Evolutionary conservation across 2,797 vertebrate species (phyloP).

Genomic region (Phalanger gymnotis): DNA sequence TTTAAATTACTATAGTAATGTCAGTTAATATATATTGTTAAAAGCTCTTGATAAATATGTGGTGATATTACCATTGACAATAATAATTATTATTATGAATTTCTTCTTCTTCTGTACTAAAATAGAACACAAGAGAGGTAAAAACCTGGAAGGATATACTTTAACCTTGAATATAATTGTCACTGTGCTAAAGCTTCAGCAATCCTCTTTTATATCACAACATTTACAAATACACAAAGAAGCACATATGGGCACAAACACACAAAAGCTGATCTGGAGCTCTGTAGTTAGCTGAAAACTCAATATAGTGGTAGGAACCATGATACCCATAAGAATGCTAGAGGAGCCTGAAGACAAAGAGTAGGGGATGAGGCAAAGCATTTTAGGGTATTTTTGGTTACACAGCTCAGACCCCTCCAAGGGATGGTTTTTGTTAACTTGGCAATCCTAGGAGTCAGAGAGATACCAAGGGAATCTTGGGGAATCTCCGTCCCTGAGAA

Average conservation of each 20-base stretch:
- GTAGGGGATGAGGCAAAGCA: background rate
- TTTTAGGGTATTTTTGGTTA: background rate
- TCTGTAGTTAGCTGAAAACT: background rate
- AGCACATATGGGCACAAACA: background rate
- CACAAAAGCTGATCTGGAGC: background rate
- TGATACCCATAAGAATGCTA: background rate
- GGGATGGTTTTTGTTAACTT: background rate
- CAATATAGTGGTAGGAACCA: background rate
- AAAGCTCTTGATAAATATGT: background rate
- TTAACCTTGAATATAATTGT: background rate
- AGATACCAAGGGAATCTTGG: background rate
- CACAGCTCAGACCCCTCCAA: background rate
- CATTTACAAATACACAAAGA: background rate
- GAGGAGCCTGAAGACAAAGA: background rate
- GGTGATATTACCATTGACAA: background rate
- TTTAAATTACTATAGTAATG: background rate
- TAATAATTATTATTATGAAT: background rate
- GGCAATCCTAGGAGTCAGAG: background rate
- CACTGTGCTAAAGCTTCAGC: background rate
- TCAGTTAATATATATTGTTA: background rate
- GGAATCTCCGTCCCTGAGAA: background rate
- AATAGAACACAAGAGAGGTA: background rate
- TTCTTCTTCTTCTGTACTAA: background rate
- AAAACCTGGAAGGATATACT: background rate
- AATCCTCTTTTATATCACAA: background rate